These are phyloP conservation scores for Grus americana DNA, from an alignment of 2,113 vertebrate genomes.

Conservation along the genomic window DNA sequence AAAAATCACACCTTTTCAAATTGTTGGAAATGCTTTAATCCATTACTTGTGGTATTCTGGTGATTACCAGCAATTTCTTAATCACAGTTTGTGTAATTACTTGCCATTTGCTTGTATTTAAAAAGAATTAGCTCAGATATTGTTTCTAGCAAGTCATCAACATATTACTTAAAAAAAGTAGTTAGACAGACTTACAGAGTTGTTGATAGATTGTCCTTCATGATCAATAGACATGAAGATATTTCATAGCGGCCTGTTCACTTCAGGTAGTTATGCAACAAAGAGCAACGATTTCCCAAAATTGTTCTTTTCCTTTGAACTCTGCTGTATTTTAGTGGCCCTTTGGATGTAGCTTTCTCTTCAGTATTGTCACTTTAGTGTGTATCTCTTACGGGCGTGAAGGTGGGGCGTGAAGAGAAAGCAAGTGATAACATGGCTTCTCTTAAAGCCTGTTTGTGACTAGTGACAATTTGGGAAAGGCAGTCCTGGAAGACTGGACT, in stretches of 20 bases:
- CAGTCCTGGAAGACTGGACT: not conserved
- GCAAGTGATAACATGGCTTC: not conserved
- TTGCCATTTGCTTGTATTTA: slow-evolving; percentile 29
- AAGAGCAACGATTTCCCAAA: not conserved
- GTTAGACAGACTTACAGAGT: not conserved
- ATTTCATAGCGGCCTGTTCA: not conserved
- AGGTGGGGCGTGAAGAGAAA: not conserved
- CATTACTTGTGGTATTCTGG: not conserved
- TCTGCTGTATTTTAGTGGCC: not conserved
- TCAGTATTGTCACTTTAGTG: not conserved
- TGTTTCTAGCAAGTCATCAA: slow-evolving; percentile 14
- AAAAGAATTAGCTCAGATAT: slow-evolving; percentile 17
- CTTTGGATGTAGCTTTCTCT: not conserved
- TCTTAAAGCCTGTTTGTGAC: not conserved
- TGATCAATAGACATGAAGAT: not conserved
- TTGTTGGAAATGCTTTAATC: slow-evolving; percentile 1
- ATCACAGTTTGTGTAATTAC: slow-evolving; percentile 35
- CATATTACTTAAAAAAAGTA: not conserved
- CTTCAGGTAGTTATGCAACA: not conserved
- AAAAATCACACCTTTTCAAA: not conserved
- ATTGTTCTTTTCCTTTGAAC: not conserved
- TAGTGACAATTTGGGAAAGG: not conserved
- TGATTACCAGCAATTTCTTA: slow-evolving; percentile 36
- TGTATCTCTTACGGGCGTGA: not conserved
- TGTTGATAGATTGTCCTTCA: not conserved